Evolutionary conservation across 2,888 invertebrate species (phyloP), one percentile per base, ranked within the genome.

Genomic region (Spodoptera littoralis): DNA sequence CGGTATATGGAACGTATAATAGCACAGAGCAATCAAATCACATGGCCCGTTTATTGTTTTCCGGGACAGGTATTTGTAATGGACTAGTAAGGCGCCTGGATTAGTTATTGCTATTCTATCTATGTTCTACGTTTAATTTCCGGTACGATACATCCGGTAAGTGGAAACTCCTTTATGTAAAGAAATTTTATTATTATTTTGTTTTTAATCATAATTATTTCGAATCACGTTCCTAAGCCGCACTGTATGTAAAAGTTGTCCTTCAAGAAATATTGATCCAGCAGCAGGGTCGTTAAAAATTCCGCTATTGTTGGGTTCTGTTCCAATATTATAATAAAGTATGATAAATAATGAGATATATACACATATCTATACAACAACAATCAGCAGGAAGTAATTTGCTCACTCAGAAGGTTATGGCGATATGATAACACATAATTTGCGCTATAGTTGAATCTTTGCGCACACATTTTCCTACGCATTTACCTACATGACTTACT

Each of bases 311-410:
- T 57, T 68, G 30, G 36, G 18, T 45, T 42, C 46, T 59, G 42
- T 27, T 30, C 53, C 45, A 70, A 49, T 63, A 66, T 60, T 70
- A 47, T 45, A 73, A 72, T 64, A 61, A 55, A 41, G 55, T 24
- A 54, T 57, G 64, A 69, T 73, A 77, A 66, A 82, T 77, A 79
- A 73, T 76, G 71, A 82, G 76, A 79, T 81, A 80, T 71, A 76
- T 83, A 80, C 81, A 78, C 79, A 77, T 36, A 83, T 74, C 86
- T 85, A 80, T 81, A 78, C 78, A 77, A 73, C 80, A 75, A 83
- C 77, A 88, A 91, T 87, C 85, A 91, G 83, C 81, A 92, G 94
- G 93, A 94, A 94, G 92, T 90, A 90, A 93, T 93, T 92, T 91
- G 87, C 89, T 88, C 89, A 85, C 80, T 80, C 82, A 90, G 93